Conservation (phyloP, 1,140 invertebrate species). For the Lepidostoma basale region DNA sequence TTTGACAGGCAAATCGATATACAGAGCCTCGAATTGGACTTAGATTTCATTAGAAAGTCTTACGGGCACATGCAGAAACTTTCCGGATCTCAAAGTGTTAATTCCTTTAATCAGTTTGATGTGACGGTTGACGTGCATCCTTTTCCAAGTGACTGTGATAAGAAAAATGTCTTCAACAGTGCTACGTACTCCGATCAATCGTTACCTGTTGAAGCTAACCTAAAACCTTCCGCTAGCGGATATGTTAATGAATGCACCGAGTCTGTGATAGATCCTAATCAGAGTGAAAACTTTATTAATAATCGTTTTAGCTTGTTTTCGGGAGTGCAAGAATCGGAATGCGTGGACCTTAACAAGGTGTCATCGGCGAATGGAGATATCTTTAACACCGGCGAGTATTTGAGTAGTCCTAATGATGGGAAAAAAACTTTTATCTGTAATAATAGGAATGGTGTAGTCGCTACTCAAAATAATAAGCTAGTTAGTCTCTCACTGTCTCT, state of each 20-base stretch:
- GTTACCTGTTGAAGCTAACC: neutral
- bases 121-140: conserved; percentile 29
- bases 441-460: conserved; percentile 33
- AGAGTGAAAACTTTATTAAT: conserved; percentile 21
- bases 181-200: neutral
- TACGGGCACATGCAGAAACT: conserved; percentile 17
- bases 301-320: neutral
- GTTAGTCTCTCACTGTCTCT: conserved; percentile 58
- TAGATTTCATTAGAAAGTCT: conserved; percentile 27
- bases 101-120: conserved; percentile 12
- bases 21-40: conserved; percentile 4
- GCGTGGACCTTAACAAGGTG: neutral
- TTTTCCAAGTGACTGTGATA: conserved; percentile 9
- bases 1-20: neutral
- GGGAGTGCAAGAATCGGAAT: neutral
- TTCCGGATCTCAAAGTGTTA: conserved; percentile 1
- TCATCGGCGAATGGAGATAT: neutral
- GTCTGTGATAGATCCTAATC: conserved; percentile 33
- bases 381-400: conserved; percentile 1
- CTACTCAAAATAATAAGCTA: conserved; percentile 51
- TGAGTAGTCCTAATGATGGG: neutral
- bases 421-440: neutral
- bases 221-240: neutral
- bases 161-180: neutral
- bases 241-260: conserved; percentile 12